These are phyloP conservation scores for Drosophila dives DNA, from an alignment of 2,888 invertebrate species.

Conservation along the genomic window DNA sequence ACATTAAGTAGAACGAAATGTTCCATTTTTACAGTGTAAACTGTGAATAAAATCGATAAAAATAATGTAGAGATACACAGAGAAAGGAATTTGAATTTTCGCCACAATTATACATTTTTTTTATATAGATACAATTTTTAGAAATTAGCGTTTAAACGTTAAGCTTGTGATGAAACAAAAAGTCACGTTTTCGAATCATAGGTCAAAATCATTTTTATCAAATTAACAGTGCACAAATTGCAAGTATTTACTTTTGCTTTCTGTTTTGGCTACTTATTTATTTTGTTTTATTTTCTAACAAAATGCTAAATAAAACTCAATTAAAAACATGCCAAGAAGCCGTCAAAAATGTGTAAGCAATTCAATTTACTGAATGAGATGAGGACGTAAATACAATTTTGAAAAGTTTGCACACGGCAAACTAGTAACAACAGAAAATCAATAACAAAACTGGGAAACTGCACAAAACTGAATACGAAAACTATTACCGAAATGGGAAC, in stretches of 20 bases:
- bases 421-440: slow-evolving; percentile 57
- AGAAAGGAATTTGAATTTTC: not conserved
- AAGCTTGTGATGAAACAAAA: slow-evolving; percentile 22
- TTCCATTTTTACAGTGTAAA: slow-evolving; percentile 11
- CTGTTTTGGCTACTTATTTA: not conserved
- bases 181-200: slow-evolving; percentile 30
- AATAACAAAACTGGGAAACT: slow-evolving; percentile 32
- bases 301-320: slow-evolving; percentile 53
- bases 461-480: slow-evolving; percentile 13
- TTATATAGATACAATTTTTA: not conserved
- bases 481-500: slow-evolving; percentile 29
- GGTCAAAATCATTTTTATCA: slow-evolving; percentile 57
- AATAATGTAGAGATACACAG: not conserved
- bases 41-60: slow-evolving; percentile 4
- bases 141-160: not conserved
- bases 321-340: slow-evolving; percentile 58
- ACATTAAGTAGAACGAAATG: slow-evolving; percentile 26
- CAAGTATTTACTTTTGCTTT: slow-evolving; percentile 5
- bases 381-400: slow-evolving; percentile 42
- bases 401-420: slow-evolving; percentile 57
- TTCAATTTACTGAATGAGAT: slow-evolving; percentile 43
- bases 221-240: slow-evolving; percentile 23
- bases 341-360: slow-evolving; percentile 42
- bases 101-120: not conserved
- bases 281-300: not conserved